These are phyloP conservation scores for Conopomorpha cramerella DNA, from an alignment of 1,140 invertebrate genomes.

Conservation along the genomic window DNA sequence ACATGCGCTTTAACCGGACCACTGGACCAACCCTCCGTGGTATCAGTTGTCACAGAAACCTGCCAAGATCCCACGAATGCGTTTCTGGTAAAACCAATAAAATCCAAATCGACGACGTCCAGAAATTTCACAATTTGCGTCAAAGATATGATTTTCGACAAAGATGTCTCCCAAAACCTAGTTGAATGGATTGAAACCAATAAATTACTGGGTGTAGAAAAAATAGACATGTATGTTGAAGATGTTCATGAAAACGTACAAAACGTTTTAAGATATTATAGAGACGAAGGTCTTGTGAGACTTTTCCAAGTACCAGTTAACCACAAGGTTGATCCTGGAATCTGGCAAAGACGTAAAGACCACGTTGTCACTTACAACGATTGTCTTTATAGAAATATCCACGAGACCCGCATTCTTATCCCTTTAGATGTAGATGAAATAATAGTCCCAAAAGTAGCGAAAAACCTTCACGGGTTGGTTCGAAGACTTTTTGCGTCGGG, in stretches of 20 bases:
- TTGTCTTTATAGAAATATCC: constrained; percentile 69
- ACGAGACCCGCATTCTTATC: constrained; percentile 66
- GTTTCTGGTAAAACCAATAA: constrained; percentile 21
- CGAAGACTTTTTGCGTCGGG: constrained; percentile 30
- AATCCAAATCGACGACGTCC: constrained; percentile 12
- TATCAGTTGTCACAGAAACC: constrained; percentile 45
- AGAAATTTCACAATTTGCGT: constrained; percentile 70
- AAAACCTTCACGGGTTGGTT: constrained; percentile 62
- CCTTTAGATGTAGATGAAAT: constrained; percentile 76
- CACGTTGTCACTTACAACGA: constrained; percentile 72
- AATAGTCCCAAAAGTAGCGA: constrained; percentile 64
- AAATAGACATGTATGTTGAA: constrained; percentile 63
- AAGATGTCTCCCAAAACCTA: constrained; percentile 62
- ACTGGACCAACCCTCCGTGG: constrained; percentile 20
- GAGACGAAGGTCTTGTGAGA: constrained; percentile 40
- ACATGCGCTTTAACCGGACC: constrained; percentile 43
- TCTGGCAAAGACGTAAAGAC: constrained; percentile 66
- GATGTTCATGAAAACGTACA: constrained; percentile 49
- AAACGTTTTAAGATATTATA: constrained; percentile 55
- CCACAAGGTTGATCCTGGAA: constrained; percentile 31
- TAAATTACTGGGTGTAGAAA: constrained; percentile 62
- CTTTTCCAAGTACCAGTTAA: constrained; percentile 34
- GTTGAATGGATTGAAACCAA: constrained; percentile 67
- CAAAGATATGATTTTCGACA: constrained; percentile 70
- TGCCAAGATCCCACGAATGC: constrained; percentile 42